Base-by-base conservation (phyloP, 1,140 invertebrate species). In the Apocrypta bakeri region DNA sequence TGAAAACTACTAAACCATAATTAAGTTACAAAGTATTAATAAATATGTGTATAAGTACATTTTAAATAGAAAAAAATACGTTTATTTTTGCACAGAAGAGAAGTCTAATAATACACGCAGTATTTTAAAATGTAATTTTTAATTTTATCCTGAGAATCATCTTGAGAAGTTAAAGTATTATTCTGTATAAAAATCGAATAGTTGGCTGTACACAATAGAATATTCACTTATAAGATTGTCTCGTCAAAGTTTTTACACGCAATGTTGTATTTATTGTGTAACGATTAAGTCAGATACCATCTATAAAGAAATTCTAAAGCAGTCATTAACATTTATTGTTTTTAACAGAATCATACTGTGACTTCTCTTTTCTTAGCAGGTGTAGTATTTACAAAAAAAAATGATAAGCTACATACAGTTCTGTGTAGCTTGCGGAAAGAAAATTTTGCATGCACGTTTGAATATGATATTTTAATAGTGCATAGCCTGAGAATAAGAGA, bases 41-140 rank as follows among this genome's bases (percentile, higher is more conserved):
- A 40, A 48, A 69, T 69, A 68, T 64, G n/a, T 17, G 9, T 48
- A 75, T 81, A 81, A 81, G 74, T 72, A 77, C 66, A 56, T 72
- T 12, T 40, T 71, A 24, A 71, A 78, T 71, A 61, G 27, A 71
- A 63, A 72, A 61, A 69, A 29, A 31, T 42, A 68, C 56, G 48
- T 68, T 75, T 27, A 24, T n/a, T 25, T 40, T 24, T 42, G 12
- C 40, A 75, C 40, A 64, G 71, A 77, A 77, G 40, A 6, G 0
- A 25, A 79, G 37, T 66, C 0, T 66, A 29, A 27, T 27, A 56
- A 74, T 12, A 74, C 72, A 31, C 14, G 42, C 14, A 21, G 12
- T 12, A 40, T 56, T 56, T 74, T 74, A 0, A 48, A 74, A 74
- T 29, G 1, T 27, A 17, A 74, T 61, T 74, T 74, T 48, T 61